Evolutionary conservation across 2,888 invertebrate genomes (phyloP).

Genomic region (Dichetophora obliterata): DNA sequence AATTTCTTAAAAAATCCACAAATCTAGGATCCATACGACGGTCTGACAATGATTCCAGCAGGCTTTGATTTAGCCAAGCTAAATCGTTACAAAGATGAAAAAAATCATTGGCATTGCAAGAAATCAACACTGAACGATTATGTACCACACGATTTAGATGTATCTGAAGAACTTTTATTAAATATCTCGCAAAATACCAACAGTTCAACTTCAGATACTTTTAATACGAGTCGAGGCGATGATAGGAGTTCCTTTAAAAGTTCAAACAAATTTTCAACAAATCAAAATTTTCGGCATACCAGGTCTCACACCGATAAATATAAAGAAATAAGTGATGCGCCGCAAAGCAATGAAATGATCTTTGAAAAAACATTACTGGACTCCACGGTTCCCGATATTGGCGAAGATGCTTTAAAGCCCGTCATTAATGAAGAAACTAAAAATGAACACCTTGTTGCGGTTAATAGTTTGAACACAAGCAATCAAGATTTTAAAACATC

Average conservation of each 20-base stretch:
- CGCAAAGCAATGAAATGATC: background rate
- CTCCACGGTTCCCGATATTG: conserved; percentile 37
- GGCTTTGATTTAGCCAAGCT: conserved; percentile 55
- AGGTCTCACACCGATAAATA: conserved; percentile 41
- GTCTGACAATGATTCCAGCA: conserved; percentile 53
- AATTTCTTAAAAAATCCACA: conserved; percentile 3
- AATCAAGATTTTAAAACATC: too few species aligned
- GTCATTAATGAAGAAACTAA: background rate
- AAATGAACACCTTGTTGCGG: background rate
- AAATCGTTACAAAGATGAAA: conserved; percentile 49
- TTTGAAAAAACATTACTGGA: conserved; percentile 37
- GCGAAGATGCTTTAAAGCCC: conserved; percentile 22
- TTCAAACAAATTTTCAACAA: conserved; percentile 11
- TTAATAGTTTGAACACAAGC: too few species aligned
- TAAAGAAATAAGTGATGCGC: conserved; percentile 21
- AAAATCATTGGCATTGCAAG: conserved; percentile 57
- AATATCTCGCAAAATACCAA: conserved; percentile 8
- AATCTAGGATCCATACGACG: conserved; percentile 40
- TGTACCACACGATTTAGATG: conserved; percentile 44
- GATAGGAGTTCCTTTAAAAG: background rate
- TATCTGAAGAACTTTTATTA: conserved; percentile 27
- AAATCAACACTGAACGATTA: conserved; percentile 52
- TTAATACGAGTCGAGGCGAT: background rate
- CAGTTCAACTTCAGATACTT: background rate
- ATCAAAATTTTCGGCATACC: conserved; percentile 49